Conservation (phyloP, 2,797 vertebrate genomes). For the Anguilla megastoma region DNA sequence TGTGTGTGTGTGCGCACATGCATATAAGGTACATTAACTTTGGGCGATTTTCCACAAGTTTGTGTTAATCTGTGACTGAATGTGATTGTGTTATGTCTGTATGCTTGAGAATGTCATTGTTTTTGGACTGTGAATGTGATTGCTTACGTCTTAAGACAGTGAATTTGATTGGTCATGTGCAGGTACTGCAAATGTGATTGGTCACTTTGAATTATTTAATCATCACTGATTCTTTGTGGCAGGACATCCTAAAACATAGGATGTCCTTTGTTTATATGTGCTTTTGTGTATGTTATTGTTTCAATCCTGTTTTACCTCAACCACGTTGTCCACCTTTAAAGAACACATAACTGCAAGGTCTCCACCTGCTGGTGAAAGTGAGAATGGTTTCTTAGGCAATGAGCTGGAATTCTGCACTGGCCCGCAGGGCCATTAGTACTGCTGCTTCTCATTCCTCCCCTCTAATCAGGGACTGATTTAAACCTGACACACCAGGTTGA, state of each 20-base stretch:
- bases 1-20: neutral
- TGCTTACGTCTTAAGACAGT: neutral
- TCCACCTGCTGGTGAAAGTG: slow-evolving; percentile 63
- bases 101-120: neutral
- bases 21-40: neutral
- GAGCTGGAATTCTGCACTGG: neutral
- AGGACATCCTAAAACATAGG: neutral
- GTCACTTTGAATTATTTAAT: too few species aligned
- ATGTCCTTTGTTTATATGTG: neutral
- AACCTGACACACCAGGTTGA: too few species aligned
- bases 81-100: neutral
- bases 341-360: slow-evolving; percentile 54
- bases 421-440: too few species aligned
- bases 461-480: too few species aligned
- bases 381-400: neutral
- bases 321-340: neutral
- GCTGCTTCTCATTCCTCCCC: too few species aligned
- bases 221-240: neutral
- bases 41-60: neutral
- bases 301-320: neutral
- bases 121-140: neutral
- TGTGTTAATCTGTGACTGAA: neutral
- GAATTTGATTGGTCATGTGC: neutral
- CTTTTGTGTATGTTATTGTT: neutral
- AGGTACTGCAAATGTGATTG: too few species aligned